Evolutionary conservation across 2,113 vertebrate species (phyloP).

Genomic region (Bostrychus sinensis): DNA sequence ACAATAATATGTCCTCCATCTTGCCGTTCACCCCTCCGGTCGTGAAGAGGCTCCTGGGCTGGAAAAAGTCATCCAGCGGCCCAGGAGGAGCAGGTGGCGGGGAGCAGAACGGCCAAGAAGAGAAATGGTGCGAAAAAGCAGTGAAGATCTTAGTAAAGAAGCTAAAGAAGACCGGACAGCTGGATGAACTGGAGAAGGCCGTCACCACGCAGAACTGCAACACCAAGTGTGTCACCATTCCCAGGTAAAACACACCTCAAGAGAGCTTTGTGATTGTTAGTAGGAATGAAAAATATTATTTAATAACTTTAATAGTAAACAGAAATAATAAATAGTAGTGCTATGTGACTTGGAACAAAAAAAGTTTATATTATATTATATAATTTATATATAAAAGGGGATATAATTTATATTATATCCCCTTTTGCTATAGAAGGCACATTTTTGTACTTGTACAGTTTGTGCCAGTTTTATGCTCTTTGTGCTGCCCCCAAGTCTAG

Average conservation of each 20-base stretch:
- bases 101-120: conserved; percentile 96
- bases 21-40: conserved; percentile 97
- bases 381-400: too few species aligned
- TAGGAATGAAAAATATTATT: too few species aligned
- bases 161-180: conserved; percentile 96
- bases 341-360: too few species aligned
- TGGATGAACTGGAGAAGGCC: conserved; percentile 98
- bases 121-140: conserved; percentile 99
- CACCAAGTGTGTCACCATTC: conserved; percentile 99
- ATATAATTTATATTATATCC: too few species aligned
- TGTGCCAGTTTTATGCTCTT: too few species aligned
- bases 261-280: too few species aligned
- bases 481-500: too few species aligned
- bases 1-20: conserved; percentile 90
- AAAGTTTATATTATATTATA: too few species aligned
- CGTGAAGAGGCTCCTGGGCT: conserved; percentile 96
- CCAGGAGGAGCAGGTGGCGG: conserved; percentile 85
- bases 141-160: conserved; percentile 99
- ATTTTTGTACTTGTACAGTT: too few species aligned
- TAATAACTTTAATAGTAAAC: too few species aligned
- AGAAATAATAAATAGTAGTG: too few species aligned
- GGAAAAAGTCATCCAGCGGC: conserved; percentile 92
- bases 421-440: too few species aligned
- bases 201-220: conserved; percentile 98
- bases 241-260: conserved; percentile 87